Conservation (phyloP, 1,140 invertebrate genomes). For the Spodoptera frugiperda region DNA sequence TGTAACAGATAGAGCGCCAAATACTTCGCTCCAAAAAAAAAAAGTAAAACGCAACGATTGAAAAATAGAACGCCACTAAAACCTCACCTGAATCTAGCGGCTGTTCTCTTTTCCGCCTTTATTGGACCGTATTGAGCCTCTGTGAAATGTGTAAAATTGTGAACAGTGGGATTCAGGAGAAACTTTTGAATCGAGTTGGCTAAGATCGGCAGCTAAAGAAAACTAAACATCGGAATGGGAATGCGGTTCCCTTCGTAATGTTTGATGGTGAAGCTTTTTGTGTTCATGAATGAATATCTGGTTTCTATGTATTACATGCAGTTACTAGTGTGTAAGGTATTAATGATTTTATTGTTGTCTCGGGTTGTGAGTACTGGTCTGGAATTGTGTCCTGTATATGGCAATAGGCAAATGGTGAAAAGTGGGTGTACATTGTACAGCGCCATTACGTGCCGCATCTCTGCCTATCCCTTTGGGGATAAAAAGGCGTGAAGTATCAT, state of each 20-base stretch:
- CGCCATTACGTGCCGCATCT: no score
- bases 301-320: no score
- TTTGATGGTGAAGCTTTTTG: conserved; percentile 38
- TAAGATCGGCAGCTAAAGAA: conserved; percentile 57
- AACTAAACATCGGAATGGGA: conserved; percentile 57
- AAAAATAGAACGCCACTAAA: conserved; percentile 27
- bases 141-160: conserved; percentile 76
- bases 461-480: no score
- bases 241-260: conserved; percentile 8
- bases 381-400: no score
- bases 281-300: neutral
- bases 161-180: conserved; percentile 68
- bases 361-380: no score
- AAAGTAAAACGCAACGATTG: neutral
- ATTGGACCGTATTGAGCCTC: conserved; percentile 70
- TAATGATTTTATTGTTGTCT: no score
- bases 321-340: no score
- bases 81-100: conserved; percentile 40
- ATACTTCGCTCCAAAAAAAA: neutral
- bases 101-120: conserved; percentile 63
- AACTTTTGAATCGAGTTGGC: conserved; percentile 69
- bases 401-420: no score
- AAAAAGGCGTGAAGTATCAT: no score
- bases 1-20: neutral
- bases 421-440: no score